Evolutionary conservation across 2,888 invertebrate genomes (phyloP).

Genomic region (Drosophila neotestacea): DNA sequence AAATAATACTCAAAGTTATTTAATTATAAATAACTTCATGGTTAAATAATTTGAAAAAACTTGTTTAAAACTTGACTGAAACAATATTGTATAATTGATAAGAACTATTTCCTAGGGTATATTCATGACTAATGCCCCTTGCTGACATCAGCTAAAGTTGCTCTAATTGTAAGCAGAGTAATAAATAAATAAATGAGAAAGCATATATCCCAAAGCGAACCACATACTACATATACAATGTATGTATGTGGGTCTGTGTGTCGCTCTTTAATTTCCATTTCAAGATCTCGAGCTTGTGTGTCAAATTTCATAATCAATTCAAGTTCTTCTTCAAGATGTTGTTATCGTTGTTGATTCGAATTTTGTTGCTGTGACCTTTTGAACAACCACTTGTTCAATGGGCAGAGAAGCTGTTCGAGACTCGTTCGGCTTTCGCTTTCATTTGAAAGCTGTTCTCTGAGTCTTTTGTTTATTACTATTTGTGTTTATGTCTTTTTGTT

Average conservation of each 20-base stretch:
- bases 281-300: conserved; percentile 48
- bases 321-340: conserved; percentile 9
- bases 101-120: conserved; percentile 10
- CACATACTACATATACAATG: background rate
- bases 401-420: conserved; percentile 12
- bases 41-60: background rate
- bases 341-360: background rate
- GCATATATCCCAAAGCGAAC: conserved; percentile 5
- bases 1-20: background rate
- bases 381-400: conserved; percentile 53
- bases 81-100: conserved; percentile 13
- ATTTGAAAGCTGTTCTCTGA: conserved; percentile 59
- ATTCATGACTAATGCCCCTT: conserved; percentile 35
- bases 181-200: conserved; percentile 10
- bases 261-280: conserved; percentile 13
- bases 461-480: conserved; percentile 33
- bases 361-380: conserved; percentile 39
- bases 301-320: conserved; percentile 60
- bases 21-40: background rate
- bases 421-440: conserved; percentile 63
- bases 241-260: conserved; percentile 17
- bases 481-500: conserved; percentile 14
- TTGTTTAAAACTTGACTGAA: background rate
- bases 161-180: conserved; percentile 29
- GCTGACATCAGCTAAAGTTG: conserved; percentile 53